Percentiles rank a stretch among this genome's conserved stretches.
Conservation (phyloP, 2,888 invertebrate genomes). For the Conomelus anceps region DNA sequence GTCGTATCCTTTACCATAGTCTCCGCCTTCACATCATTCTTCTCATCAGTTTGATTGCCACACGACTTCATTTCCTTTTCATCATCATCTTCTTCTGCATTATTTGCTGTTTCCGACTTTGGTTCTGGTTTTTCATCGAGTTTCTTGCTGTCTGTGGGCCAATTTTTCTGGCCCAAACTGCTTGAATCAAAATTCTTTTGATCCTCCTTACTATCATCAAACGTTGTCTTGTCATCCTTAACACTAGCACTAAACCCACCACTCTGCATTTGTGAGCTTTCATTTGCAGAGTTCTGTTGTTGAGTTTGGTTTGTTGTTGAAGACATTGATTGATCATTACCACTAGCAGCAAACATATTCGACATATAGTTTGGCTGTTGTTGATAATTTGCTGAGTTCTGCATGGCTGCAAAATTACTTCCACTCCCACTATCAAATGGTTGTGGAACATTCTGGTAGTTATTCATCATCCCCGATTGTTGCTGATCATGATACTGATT, state of each 20-base stretch:
- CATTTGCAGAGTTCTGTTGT: neutral
- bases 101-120: neutral
- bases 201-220: neutral
- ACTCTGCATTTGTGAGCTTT: neutral
- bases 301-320: neutral
- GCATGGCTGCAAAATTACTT: neutral
- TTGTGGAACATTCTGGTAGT: constrained; percentile 14
- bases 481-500: constrained; percentile 12
- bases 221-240: neutral
- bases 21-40: neutral
- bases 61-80: constrained; percentile 3
- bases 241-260: neutral
- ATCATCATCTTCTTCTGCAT: neutral
- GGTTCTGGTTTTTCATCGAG: neutral
- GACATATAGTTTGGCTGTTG: neutral
- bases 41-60: neutral
- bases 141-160: neutral
- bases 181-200: too few relatives aligned
- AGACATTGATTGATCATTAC: neutral
- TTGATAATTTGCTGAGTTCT: neutral
- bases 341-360: neutral
- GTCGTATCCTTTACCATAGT: neutral
- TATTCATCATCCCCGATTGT: constrained; percentile 22
- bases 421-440: neutral
- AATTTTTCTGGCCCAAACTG: neutral